Conservation (phyloP, 2,113 vertebrate genomes). For the Archocentrus centrarchus region DNA sequence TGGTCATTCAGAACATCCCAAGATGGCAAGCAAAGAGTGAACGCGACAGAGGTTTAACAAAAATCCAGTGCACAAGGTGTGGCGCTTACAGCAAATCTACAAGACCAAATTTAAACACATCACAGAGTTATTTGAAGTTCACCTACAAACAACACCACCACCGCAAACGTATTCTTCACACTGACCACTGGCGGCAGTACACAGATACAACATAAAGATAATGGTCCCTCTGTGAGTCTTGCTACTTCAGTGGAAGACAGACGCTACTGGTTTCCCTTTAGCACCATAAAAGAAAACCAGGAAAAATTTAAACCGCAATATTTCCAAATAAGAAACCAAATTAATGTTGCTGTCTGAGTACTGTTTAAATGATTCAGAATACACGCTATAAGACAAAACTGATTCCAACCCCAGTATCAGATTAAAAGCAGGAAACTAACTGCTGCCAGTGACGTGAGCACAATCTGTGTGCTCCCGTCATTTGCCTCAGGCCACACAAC, state of each 20-base stretch:
- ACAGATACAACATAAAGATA: too few relatives aligned
- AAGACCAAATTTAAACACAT: too few relatives aligned
- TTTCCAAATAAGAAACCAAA: background rate
- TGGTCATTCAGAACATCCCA: too few relatives aligned
- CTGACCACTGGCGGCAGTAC: too few relatives aligned
- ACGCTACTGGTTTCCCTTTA: background rate
- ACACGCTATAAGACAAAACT: background rate
- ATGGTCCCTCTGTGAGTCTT: too few relatives aligned
- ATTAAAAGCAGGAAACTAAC: constrained; percentile 11
- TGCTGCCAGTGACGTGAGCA: background rate
- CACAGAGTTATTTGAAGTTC: too few relatives aligned
- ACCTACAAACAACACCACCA: too few relatives aligned
- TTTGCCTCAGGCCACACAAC: constrained; percentile 15
- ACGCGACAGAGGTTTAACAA: too few relatives aligned
- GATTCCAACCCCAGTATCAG: background rate
- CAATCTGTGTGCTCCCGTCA: background rate
- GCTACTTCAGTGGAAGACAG: background rate
- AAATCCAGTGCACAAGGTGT: too few relatives aligned
- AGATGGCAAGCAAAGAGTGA: too few relatives aligned
- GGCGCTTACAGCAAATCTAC: too few relatives aligned
- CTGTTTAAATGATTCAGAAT: background rate
- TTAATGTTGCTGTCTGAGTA: background rate
- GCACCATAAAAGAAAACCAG: background rate
- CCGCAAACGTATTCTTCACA: too few relatives aligned
- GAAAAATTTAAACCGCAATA: background rate